Conservation (phyloP, 2,113 vertebrate genomes). For the Saiga tatarica region DNA sequence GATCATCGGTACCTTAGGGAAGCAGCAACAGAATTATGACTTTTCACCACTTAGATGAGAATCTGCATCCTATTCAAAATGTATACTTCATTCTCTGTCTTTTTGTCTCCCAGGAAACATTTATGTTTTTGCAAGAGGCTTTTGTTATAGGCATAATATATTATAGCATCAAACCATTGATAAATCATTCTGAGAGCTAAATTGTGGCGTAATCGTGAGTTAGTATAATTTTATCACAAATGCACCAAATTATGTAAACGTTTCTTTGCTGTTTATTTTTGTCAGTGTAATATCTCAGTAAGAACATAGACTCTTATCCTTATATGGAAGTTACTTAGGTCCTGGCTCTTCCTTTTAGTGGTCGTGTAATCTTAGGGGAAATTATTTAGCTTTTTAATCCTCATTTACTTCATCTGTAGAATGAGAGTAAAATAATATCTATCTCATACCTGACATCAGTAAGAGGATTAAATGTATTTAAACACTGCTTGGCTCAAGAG, state of each 20-base stretch:
- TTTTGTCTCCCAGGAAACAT: not conserved
- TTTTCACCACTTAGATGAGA: not conserved
- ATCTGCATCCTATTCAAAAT: not conserved
- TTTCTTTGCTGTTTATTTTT: slow-evolving; percentile 3
- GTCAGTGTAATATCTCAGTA: not conserved
- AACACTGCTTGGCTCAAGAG: not conserved
- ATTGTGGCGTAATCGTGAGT: not conserved
- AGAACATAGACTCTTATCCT: not conserved
- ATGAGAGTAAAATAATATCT: not conserved
- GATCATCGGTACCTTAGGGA: not conserved
- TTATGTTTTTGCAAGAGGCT: not conserved
- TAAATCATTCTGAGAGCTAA: not conserved
- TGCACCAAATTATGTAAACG: not conserved
- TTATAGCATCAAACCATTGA: not conserved
- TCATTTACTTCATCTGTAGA: not conserved
- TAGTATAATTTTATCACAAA: not conserved
- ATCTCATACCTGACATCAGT: not conserved
- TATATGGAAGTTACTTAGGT: not conserved
- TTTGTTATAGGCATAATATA: not conserved
- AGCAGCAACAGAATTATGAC: not conserved
- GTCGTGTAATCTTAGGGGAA: not conserved
- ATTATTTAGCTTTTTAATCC: not conserved
- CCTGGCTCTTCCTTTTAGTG: not conserved
- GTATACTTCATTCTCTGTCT: not conserved
- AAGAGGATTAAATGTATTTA: not conserved